Percentiles rank a stretch among this genome's conserved stretches.
Conservation (phyloP, 2,797 vertebrate species). For the Pogonophryne albipinna region DNA sequence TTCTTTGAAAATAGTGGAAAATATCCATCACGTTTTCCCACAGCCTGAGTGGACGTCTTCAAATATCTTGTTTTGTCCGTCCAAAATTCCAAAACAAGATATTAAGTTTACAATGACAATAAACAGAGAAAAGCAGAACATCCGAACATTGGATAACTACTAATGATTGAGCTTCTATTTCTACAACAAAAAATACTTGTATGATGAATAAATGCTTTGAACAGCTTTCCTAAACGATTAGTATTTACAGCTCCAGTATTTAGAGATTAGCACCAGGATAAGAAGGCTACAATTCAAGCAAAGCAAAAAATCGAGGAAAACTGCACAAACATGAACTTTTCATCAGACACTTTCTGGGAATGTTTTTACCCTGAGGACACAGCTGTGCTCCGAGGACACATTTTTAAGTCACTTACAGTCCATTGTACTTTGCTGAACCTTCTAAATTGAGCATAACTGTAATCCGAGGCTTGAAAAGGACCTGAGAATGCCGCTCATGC, state of each 20-base stretch:
- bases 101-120: not conserved
- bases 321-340: not conserved
- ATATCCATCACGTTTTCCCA: not conserved
- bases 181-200: no score
- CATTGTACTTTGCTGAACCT: conserved; percentile 46
- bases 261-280: not conserved
- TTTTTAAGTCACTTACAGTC: conserved; percentile 28
- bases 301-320: conserved; percentile 1
- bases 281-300: not conserved
- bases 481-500: conserved; percentile 22
- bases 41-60: not conserved
- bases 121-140: not conserved
- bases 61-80: not conserved
- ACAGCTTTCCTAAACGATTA: not conserved
- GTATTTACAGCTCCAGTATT: not conserved
- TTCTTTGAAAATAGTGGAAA: not conserved
- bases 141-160: not conserved
- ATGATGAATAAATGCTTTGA: not conserved
- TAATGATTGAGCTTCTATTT: not conserved
- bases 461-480: conserved; percentile 56
- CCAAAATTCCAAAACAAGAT: not conserved
- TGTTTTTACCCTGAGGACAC: conserved; percentile 3
- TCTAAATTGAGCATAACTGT: conserved; percentile 56
- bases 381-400: conserved; percentile 30
- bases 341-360: not conserved